Conservation (phyloP, 2,113 vertebrate species). For the Alces alces region DNA sequence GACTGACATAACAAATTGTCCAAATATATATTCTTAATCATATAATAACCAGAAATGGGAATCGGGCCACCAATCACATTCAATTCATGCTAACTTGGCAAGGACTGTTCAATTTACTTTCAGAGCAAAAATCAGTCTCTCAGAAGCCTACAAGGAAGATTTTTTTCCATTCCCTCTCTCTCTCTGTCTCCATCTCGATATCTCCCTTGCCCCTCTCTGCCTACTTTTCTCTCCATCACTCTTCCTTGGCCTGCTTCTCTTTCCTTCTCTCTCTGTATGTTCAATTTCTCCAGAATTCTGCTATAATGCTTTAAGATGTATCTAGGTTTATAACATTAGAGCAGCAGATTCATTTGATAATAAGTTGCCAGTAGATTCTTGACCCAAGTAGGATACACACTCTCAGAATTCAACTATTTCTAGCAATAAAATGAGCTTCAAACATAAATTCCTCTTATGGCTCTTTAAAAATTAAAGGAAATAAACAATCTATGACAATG, state of each 20-base stretch:
- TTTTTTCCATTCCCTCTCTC: not conserved
- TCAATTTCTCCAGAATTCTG: not conserved
- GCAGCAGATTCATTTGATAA: not conserved
- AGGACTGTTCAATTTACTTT: conserved; percentile 4
- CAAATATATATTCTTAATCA: conserved; percentile 33
- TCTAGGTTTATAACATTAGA: not conserved
- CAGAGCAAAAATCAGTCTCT: not conserved
- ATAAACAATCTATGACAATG: conserved; percentile 14
- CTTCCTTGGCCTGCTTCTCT: not conserved
- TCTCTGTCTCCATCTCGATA: not conserved
- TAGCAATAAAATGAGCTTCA: not conserved
- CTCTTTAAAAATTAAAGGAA: conserved; percentile 18
- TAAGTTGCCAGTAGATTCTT: not conserved
- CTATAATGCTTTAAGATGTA: not conserved
- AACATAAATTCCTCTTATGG: conserved; percentile 4
- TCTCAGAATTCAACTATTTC: conserved; percentile 10
- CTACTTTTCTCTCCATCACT: not conserved
- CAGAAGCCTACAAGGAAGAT: not conserved
- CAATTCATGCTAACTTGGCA: not conserved
- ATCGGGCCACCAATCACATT: conserved; percentile 21
- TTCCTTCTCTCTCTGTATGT: not conserved
- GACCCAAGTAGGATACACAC: not conserved
- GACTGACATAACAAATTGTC: not conserved
- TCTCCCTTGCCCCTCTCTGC: not conserved
- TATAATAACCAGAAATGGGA: conserved; percentile 13